These are phyloP conservation scores for Lytechinus pictus DNA, from an alignment of 35 echinoderm and acorn worm species.

Conservation along the genomic window DNA sequence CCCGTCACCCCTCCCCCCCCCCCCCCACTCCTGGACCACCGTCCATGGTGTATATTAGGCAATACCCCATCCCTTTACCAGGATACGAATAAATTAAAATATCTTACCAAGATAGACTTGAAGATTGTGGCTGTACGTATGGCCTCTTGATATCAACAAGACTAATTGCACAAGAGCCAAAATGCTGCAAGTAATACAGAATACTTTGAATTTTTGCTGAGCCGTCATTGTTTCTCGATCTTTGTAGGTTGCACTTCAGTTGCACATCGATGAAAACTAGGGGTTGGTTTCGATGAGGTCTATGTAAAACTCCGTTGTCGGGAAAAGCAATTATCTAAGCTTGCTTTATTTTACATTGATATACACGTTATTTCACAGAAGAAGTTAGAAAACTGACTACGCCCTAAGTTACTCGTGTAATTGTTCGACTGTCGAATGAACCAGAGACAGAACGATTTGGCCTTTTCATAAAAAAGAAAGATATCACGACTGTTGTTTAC, in stretches of 20 bases:
- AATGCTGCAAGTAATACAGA: neutral
- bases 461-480: neutral
- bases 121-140: neutral
- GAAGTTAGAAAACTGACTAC: neutral
- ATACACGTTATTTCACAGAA: neutral
- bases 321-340: neutral
- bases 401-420: neutral
- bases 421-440: neutral
- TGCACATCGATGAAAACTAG: neutral
- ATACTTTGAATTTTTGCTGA: neutral
- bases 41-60: neutral
- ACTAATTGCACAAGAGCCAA: neutral
- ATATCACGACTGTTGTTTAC: neutral
- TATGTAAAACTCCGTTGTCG: neutral
- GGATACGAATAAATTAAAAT: neutral
- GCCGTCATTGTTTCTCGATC: neutral
- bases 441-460: neutral
- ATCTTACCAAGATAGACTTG: neutral
- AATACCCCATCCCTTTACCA: too few species aligned
- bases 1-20: neutral
- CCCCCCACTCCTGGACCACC: neutral
- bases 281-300: neutral
- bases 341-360: neutral
- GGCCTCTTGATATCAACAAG: constrained; percentile 4
- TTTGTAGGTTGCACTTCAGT: neutral